phyloP scores from a whole-genome alignment of 2,888 invertebrate species.

The Elegia similella region DNA sequence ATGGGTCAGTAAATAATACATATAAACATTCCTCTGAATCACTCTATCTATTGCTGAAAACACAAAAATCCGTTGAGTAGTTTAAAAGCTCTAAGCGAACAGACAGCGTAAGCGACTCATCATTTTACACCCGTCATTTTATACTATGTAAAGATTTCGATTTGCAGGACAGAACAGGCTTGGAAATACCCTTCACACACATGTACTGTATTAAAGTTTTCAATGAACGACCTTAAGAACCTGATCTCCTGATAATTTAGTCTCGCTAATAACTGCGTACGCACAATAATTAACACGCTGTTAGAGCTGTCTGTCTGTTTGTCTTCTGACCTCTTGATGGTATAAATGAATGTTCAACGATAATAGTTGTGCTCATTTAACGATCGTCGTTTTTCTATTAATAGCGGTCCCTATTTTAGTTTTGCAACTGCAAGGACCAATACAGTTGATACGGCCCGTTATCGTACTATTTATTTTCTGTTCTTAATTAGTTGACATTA shows the following conservation, averaged over 20 bases:
- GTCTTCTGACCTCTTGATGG: slow-evolving; percentile 12
- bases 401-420: slow-evolving; percentile 4
- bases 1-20: too few relatives aligned
- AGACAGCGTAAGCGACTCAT: too few relatives aligned
- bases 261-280: not conserved
- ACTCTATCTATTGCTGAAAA: too few relatives aligned
- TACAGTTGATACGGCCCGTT: not conserved
- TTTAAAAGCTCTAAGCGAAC: too few relatives aligned
- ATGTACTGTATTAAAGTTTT: not conserved
- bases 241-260: not conserved
- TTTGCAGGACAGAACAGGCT: too few relatives aligned
- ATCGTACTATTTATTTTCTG: slow-evolving; percentile 27
- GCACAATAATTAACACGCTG: not conserved
- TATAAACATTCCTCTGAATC: too few relatives aligned
- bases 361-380: not conserved
- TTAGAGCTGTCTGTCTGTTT: slow-evolving; percentile 4
- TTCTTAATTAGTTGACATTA: slow-evolving; percentile 43
- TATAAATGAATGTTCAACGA: slow-evolving; percentile 5
- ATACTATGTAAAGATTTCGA: too few relatives aligned
- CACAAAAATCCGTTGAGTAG: too few relatives aligned
- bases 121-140: too few relatives aligned
- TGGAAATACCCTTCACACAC: too few relatives aligned
- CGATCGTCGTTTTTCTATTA: slow-evolving; percentile 5
- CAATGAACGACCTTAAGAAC: not conserved
- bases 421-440: not conserved